phyloP scores from a whole-genome alignment of 2,797 vertebrate species.

The Pteropus rufus region DNA sequence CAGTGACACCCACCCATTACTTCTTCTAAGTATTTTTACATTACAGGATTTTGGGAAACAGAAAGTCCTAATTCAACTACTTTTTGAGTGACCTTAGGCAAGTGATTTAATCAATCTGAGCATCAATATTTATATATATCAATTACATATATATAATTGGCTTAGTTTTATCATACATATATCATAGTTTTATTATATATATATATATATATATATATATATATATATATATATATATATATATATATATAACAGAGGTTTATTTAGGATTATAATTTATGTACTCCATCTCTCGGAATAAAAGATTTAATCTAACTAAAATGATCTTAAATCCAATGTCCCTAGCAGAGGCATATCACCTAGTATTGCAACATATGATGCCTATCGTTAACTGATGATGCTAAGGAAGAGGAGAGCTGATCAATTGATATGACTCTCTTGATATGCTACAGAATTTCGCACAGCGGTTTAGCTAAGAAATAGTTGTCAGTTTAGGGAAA shows the following conservation, averaged over 20 bases:
- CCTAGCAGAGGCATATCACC: neutral
- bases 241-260: neutral
- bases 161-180: too few species aligned
- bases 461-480: neutral
- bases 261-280: neutral
- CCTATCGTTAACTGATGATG: neutral
- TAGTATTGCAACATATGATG: neutral
- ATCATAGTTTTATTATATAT: too few species aligned
- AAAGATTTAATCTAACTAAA: neutral
- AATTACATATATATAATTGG: neutral
- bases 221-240: too few species aligned
- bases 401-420: neutral
- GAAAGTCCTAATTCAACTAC: neutral
- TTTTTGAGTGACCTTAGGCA: neutral
- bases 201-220: too few species aligned
- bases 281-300: neutral
- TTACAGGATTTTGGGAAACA: neutral
- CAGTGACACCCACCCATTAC: neutral
- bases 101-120: neutral
- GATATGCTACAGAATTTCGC: neutral
- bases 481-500: neutral
- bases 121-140: neutral
- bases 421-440: neutral
- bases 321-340: neutral
- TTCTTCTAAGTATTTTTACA: neutral